Conservation (phyloP, 2,888 invertebrate species). For the Chironomus tentans region DNA sequence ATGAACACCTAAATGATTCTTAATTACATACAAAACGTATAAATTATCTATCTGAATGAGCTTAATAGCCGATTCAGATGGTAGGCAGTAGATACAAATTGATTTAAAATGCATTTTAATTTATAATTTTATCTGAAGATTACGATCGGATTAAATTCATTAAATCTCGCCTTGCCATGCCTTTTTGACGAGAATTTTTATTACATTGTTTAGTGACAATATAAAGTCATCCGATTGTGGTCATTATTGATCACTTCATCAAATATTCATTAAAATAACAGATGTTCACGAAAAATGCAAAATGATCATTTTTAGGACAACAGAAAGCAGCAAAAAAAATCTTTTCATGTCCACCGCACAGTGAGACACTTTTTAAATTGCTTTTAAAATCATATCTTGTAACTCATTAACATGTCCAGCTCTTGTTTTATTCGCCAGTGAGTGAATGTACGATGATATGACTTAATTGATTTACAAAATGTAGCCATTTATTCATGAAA, state of each 20-base stretch:
- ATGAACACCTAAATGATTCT: too few relatives aligned
- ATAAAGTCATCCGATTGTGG: too few relatives aligned
- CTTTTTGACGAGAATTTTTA: background rate
- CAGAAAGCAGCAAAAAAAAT: too few relatives aligned
- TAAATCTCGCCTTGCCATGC: background rate
- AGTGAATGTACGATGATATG: background rate
- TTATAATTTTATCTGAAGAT: slow-evolving; percentile 9
- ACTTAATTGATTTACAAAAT: background rate
- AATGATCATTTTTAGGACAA: too few relatives aligned
- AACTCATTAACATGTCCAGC: background rate
- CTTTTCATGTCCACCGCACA: background rate
- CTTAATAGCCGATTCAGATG: background rate
- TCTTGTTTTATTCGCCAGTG: too few relatives aligned
- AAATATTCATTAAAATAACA: too few relatives aligned
- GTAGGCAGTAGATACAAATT: slow-evolving; percentile 8
- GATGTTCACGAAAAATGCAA: too few relatives aligned
- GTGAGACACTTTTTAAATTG: background rate
- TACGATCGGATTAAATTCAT: background rate
- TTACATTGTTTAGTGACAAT: too few relatives aligned
- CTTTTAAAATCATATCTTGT: too few relatives aligned
- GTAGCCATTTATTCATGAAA: too few relatives aligned
- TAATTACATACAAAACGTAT: too few relatives aligned
- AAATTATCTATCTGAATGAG: background rate
- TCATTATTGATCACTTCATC: too few relatives aligned
- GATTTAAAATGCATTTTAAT: slow-evolving; percentile 11